Conservation (phyloP, 2,797 vertebrate genomes). For the Remorina albescens region DNA sequence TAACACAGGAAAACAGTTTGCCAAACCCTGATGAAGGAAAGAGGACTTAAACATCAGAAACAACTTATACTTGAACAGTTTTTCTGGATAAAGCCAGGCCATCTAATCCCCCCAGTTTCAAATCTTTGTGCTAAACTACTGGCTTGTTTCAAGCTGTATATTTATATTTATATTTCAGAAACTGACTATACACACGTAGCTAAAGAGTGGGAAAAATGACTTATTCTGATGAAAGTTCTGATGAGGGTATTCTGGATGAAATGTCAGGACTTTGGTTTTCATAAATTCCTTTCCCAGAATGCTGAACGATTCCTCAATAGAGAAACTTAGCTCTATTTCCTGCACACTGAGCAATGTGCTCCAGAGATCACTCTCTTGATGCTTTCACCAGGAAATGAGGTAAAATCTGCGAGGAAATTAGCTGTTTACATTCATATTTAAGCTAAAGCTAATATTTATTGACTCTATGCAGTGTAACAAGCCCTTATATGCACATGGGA, state of each 20-base stretch:
- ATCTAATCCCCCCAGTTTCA: too few species aligned
- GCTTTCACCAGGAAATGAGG: slow-evolving; percentile 63
- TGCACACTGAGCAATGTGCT: neutral
- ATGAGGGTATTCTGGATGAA: too few species aligned
- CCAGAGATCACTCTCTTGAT: slow-evolving; percentile 4
- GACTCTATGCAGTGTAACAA: slow-evolving; percentile 33
- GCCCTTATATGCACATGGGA: slow-evolving; percentile 23
- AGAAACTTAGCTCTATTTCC: neutral
- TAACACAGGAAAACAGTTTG: neutral
- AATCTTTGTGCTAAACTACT: too few species aligned
- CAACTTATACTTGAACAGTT: too few species aligned
- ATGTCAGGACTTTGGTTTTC: too few species aligned
- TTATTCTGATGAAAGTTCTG: neutral
- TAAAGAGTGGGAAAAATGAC: neutral
- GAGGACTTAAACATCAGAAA: too few species aligned
- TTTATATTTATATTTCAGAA: too few species aligned
- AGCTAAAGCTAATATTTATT: slow-evolving; percentile 68
- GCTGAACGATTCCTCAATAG: neutral
- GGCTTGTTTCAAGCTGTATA: too few species aligned
- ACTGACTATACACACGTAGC: too few species aligned
- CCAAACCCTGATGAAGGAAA: neutral
- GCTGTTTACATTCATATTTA: slow-evolving; percentile 64
- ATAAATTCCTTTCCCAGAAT: too few species aligned
- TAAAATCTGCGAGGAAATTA: slow-evolving; percentile 63
- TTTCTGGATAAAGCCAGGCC: too few species aligned